Base-by-base conservation (phyloP, 2,113 vertebrate species). In the Oenanthe oenanthe region DNA sequence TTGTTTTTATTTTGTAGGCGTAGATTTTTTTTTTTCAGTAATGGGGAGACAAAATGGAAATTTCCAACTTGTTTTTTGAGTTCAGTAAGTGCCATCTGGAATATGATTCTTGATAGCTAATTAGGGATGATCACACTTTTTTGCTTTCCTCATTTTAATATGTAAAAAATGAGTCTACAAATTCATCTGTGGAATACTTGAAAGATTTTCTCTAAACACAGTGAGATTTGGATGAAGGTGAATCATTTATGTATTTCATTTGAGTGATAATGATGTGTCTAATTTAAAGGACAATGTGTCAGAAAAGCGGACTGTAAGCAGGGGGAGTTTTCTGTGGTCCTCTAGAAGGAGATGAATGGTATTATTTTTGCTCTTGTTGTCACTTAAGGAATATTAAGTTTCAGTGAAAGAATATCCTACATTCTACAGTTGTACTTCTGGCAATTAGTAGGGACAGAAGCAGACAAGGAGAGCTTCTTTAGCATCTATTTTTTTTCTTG, bases 1-100 rank as follows among this genome's bases (percentile, higher is more conserved):
- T 21, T 92, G 40, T 65, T 88, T 93, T 93, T 88, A 83, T 95
- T 96, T 90, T 79, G 71, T 89, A 95, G 71, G 78, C 1, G 8
- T 88, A 68, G 54, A 2, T 13, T 16, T 28, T 67, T 50, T 67
- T 50, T 79, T 72, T 82, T 56, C 56, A 42, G 66, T 93, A 95
- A 93, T 93, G 60, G 74, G 77, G 53, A 79, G 65, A 79, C 45
- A 88, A 85, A 85, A 88, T 76, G 54, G 85, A 92, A 66, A 95
- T 53, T 88, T 93, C 57, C 62, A 50, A 13, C 54, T 89, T 80
- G 62, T 34, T 93, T 92, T 87, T 57, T 58, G 71, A 88, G 45
- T 45, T 85, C 90, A 66, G 36, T 56, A 77, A 84, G 50, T 63
- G 24, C 22, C 61, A 24, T 58, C 63, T 93, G 76, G 63, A 77